Evolutionary conservation across 2,113 vertebrate genomes (phyloP).

Genomic region (Rissa tridactyla): DNA sequence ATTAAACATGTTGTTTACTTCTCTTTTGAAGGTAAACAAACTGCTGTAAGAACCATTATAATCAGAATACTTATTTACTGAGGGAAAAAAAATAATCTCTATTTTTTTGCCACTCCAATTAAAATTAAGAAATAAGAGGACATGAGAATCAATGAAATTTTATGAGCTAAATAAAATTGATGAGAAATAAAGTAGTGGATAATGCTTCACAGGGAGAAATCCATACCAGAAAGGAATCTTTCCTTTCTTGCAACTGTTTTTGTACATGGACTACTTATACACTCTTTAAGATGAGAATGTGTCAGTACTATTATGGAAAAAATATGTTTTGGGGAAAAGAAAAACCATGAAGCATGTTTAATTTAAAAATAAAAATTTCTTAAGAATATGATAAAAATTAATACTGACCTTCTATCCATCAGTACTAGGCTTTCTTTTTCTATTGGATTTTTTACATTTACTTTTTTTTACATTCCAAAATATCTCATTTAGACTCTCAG

Average conservation of each 20-base stretch:
- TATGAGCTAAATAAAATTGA: not conserved
- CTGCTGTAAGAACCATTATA: not conserved
- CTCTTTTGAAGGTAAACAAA: not conserved
- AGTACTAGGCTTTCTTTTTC: not conserved
- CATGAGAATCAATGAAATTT: not conserved
- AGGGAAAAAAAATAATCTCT: not conserved
- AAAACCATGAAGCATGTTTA: not conserved
- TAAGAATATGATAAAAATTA: not conserved
- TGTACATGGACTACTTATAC: not conserved
- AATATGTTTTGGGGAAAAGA: not conserved
- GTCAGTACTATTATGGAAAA: not conserved
- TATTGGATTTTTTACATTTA: not conserved
- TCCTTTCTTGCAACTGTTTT: not conserved
- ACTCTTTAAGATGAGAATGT: accelerated
- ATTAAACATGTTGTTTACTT: not conserved
- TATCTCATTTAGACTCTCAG: not conserved
- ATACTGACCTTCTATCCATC: not conserved
- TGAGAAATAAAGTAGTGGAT: not conserved
- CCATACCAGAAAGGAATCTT: not conserved
- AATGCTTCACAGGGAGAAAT: not conserved
- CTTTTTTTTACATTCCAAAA: not conserved
- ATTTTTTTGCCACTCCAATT: not conserved
- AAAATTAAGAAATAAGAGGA: not conserved
- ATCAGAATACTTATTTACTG: not conserved
- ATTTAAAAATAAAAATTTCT: not conserved